Conservation (phyloP, 2,888 invertebrate genomes). For the Dryococelus australis region DNA sequence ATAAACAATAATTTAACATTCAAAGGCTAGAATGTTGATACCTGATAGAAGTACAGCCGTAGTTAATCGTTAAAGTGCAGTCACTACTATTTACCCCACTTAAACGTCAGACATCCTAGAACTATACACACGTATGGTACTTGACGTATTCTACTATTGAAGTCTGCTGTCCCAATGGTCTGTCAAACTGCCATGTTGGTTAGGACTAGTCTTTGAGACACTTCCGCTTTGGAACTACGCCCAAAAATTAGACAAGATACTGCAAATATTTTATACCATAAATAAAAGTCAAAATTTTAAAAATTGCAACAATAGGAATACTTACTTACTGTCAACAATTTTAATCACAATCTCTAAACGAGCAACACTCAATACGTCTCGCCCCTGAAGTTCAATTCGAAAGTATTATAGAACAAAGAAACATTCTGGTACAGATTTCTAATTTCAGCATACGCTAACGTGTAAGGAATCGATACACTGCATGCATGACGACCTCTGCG, state of each 20-base stretch:
- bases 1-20: neutral
- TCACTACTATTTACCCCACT: neutral
- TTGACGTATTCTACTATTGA: slow-evolving; percentile 10
- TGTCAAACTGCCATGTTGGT: slow-evolving; percentile 50
- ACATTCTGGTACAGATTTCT: neutral
- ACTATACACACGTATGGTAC: neutral
- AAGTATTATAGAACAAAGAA: slow-evolving; percentile 13
- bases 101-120: neutral
- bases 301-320: neutral
- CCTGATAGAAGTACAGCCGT: neutral
- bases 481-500: neutral
- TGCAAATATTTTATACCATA: slow-evolving; percentile 21
- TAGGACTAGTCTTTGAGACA: slow-evolving; percentile 43
- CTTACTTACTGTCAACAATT: slow-evolving; percentile 12
- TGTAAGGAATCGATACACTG: neutral
- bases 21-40: neutral
- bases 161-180: slow-evolving; percentile 31
- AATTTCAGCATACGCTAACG: neutral
- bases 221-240: slow-evolving; percentile 48
- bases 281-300: neutral
- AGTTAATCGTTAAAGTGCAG: neutral
- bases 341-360: slow-evolving; percentile 4
- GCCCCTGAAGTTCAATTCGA: neutral
- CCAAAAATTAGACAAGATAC: slow-evolving; percentile 35
- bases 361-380: slow-evolving; percentile 21